Conservation (phyloP, 2,888 invertebrate genomes). For the Dilophus febrilis region DNA sequence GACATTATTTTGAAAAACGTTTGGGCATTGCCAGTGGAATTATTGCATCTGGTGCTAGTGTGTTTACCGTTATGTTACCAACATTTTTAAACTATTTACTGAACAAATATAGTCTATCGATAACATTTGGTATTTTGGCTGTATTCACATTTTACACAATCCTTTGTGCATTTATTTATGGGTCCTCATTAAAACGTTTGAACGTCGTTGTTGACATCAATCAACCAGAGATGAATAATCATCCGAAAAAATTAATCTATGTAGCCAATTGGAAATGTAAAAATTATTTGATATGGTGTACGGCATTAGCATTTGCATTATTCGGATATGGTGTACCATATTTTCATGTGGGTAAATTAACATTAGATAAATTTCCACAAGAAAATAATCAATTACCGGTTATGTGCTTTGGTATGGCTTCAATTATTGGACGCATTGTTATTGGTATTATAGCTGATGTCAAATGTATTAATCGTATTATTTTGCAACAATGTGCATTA, state of each 20-base stretch:
- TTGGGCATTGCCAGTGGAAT: constrained; percentile 80
- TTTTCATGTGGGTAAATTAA: constrained; percentile 71
- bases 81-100: constrained; percentile 47
- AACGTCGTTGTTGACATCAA: constrained; percentile 13
- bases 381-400: constrained; percentile 56
- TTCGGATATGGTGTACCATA: constrained; percentile 89
- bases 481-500: constrained; percentile 74
- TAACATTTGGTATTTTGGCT: constrained; percentile 44
- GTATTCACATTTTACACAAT: constrained; percentile 53
- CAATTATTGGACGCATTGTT: constrained; percentile 65
- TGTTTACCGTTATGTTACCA: constrained; percentile 70
- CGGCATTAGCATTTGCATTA: constrained; percentile 65
- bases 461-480: constrained; percentile 58
- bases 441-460: constrained; percentile 76
- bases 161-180: constrained; percentile 55
- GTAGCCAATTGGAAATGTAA: constrained; percentile 64
- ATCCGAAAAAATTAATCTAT: constrained; percentile 44
- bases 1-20: constrained; percentile 77
- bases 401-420: constrained; percentile 70
- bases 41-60: constrained; percentile 78
- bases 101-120: constrained; percentile 39
- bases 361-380: constrained; percentile 41
- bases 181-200: constrained; percentile 39
- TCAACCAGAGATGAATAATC: constrained; percentile 28
- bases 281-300: constrained; percentile 72